Percentiles rank a stretch among this genome's conserved stretches.
Conservation (phyloP, 92 coral and sea anemone species). For the Parazoanthus atlanticus region DNA sequence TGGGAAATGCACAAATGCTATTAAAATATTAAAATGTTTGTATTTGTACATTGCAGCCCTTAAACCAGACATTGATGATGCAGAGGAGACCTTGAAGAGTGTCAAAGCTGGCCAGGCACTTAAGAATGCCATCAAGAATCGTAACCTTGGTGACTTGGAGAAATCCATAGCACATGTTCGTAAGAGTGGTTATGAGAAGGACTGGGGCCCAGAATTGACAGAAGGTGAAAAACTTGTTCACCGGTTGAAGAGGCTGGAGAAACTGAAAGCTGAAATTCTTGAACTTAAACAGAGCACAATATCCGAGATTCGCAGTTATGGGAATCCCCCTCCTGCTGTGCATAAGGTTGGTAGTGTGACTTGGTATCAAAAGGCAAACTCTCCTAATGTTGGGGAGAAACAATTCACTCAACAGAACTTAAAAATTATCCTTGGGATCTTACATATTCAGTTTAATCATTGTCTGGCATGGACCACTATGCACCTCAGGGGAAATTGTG, state of each 20-base stretch:
- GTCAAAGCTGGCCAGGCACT: conserved; percentile 91
- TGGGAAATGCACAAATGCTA: too few relatives aligned
- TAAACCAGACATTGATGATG: conserved; percentile 86
- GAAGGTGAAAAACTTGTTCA: conserved; percentile 92
- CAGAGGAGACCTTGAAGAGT: conserved; percentile 81
- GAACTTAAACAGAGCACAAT: conserved; percentile 97
- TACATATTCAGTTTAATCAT: too few relatives aligned
- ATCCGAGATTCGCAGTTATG: conserved; percentile 92
- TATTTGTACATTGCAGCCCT: conserved; percentile 56
- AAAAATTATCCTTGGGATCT: too few relatives aligned
- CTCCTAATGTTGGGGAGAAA: too few relatives aligned
- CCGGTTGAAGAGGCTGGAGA: conserved; percentile 88
- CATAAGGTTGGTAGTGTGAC: conserved; percentile 68
- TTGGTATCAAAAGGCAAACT: too few relatives aligned
- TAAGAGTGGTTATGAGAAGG: conserved; percentile 82
- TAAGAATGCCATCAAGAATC: conserved; percentile 79
- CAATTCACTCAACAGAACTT: too few relatives aligned
- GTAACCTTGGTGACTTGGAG: conserved; percentile 83
- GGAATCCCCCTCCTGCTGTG: conserved; percentile 95
- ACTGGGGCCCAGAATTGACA: conserved; percentile 87
- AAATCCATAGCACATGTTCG: conserved; percentile 83
- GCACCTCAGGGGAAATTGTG: too few relatives aligned
- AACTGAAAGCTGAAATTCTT: conserved; percentile 86
- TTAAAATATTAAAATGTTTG: neutral
- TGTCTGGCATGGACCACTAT: too few relatives aligned